Base-by-base conservation (phyloP, 1,140 invertebrate species). In the Drosophila navojoa region DNA sequence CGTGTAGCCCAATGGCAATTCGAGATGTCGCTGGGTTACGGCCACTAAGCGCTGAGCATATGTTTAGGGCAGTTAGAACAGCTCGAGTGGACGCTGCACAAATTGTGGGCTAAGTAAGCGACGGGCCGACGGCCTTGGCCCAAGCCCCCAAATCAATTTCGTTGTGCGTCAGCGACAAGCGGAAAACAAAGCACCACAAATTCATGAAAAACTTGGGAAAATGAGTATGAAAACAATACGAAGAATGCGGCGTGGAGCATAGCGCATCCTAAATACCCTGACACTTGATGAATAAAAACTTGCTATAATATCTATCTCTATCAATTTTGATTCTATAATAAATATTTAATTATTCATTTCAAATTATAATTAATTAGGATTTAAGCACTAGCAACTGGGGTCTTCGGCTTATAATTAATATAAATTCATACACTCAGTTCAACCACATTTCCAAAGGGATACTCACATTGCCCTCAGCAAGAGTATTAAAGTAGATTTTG, bases 131-230 rank as follows among this genome's bases (percentile, higher is more conserved):
- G 19, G 44, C 61, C 50, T 22, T 55, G 42, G 35, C 42, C 25
- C 42, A 15, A 10, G 40, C 54, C 66, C 66, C 50, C 45, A 64
- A 80, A 80, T 81, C 78, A 81, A 81, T 77, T 81, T 81, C 60
- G 54, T 60, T 61, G 40, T 54, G 29, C 19, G 38, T 9, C 15
- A 73, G 40, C 40, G 45, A 52, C 44, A 57, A 52, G 27, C 57
- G 29, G 32, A 32, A 53, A 74, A 75, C 49, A 53, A 79, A 62
- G 57, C 63, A 35, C n/a, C 49, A 47, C 42, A 38, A 70, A 55
- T 53, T 53, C 29, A 59, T 60, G 53, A 72, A 59, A 59, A 72
- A 67, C 54, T 66, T 19, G 38, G 19, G 19, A 13, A 9, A 59
- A 40, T 4, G 40, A 57, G n/a, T 52, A 58, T 13, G 53, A 50